A percentile compares a stretch with the other conserved stretches of the same genome.
Conservation (phyloP, 2,888 invertebrate genomes). For the Diploptera punctata region DNA sequence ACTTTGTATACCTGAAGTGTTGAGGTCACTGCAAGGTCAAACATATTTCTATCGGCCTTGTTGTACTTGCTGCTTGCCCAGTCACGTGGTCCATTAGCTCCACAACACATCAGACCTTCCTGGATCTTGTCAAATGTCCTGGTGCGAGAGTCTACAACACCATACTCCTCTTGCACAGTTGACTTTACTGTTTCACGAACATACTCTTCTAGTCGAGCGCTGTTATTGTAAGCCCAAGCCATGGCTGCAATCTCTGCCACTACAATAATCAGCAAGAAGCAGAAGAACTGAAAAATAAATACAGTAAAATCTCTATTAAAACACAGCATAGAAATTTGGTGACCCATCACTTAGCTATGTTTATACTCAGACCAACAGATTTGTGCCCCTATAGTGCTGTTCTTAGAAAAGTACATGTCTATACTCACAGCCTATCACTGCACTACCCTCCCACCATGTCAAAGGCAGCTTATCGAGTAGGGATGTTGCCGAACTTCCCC, state of each 20-base stretch:
- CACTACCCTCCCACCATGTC: too few species aligned
- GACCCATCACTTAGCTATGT: too few species aligned
- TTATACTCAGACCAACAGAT: too few species aligned
- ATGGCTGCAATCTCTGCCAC: constrained; percentile 80
- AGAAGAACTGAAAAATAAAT: constrained; percentile 78
- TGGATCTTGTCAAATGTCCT: constrained; percentile 72
- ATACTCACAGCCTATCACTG: too few species aligned
- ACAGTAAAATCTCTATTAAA: too few species aligned
- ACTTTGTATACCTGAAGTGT: constrained; percentile 59
- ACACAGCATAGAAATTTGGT: too few species aligned
- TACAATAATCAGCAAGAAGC: constrained; percentile 76
- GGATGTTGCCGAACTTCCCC: too few species aligned
- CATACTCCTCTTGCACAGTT: constrained; percentile 70
- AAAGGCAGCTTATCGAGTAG: too few species aligned
- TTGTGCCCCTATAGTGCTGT: too few species aligned
- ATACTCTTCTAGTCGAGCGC: constrained; percentile 68
- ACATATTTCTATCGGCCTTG: constrained; percentile 52
- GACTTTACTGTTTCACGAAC: constrained; percentile 67
- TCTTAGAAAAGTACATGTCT: too few species aligned
- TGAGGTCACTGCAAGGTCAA: constrained; percentile 59
- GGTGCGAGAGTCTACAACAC: constrained; percentile 61
- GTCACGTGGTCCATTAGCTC: constrained; percentile 72
- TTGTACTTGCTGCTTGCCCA: constrained; percentile 71
- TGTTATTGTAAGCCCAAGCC: constrained; percentile 77
- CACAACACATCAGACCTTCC: constrained; percentile 74